These are phyloP conservation scores for Drosophila affinis DNA, from an alignment of 2,888 invertebrate species.

Conservation along the genomic window DNA sequence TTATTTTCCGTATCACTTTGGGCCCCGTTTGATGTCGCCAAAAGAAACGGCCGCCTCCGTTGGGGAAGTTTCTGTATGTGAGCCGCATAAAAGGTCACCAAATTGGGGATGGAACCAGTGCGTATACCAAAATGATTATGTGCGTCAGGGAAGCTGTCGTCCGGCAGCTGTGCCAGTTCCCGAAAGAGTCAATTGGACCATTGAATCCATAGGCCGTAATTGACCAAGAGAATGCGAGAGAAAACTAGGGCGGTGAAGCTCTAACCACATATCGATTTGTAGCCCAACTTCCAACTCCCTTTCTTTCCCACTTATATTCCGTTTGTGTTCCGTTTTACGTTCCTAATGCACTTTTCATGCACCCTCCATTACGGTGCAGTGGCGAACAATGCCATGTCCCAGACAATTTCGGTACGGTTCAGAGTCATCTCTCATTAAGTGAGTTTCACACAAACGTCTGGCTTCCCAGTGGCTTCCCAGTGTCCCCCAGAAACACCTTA, in stretches of 20 bases:
- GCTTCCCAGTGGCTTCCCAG: conserved; percentile 37
- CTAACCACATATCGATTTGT: conserved; percentile 22
- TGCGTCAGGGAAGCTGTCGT: conserved; percentile 35
- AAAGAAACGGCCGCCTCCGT: not conserved
- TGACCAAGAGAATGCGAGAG: conserved; percentile 3
- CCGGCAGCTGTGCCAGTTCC: conserved; percentile 37
- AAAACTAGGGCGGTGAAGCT: conserved; percentile 7
- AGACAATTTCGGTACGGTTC: conserved; percentile 33
- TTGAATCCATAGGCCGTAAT: conserved; percentile 34
- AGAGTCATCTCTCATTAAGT: conserved; percentile 24
- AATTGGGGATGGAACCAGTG: not conserved
- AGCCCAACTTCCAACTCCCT: not conserved
- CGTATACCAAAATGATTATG: conserved; percentile 43
- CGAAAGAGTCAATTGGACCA: conserved; percentile 33
- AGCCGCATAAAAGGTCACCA: conserved; percentile 56
- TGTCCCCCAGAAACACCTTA: conserved; percentile 23
- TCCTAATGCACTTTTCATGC: conserved; percentile 34
- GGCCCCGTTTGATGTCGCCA: conserved; percentile 36
- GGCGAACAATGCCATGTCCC: conserved; percentile 34
- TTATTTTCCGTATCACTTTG: conserved; percentile 63
- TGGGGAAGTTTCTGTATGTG: conserved; percentile 15
- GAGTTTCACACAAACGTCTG: conserved; percentile 57
- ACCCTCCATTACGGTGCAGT: conserved; percentile 39
- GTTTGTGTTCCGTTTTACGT: conserved; percentile 5
- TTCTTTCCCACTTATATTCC: not conserved